Evolutionary conservation across 2,888 invertebrate genomes (phyloP).

Genomic region (Heteropelma amictum): DNA sequence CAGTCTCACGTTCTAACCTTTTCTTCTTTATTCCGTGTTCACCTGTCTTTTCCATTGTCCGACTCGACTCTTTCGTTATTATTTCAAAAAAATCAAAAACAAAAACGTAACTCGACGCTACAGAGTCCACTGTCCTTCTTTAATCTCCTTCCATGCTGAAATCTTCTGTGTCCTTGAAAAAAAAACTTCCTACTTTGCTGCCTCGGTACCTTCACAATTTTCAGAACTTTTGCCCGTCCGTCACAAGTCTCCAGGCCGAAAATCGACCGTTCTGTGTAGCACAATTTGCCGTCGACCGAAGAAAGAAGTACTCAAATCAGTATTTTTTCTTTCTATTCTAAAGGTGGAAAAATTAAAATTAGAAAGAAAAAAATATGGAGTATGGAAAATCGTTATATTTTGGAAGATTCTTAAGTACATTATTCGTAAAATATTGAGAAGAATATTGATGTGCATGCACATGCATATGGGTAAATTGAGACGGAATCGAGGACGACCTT

Average conservation of each 20-base stretch:
- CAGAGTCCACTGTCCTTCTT: background rate
- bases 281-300: background rate
- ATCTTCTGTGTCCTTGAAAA: background rate
- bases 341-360: too few relatives aligned
- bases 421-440: too few relatives aligned
- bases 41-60: slow-evolving; percentile 47
- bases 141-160: background rate
- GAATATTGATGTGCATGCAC: background rate
- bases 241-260: background rate
- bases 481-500: slow-evolving; percentile 36
- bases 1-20: slow-evolving; percentile 3
- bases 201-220: background rate
- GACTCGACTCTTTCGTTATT: slow-evolving; percentile 38
- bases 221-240: background rate
- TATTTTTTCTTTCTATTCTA: too few relatives aligned
- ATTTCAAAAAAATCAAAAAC: too few relatives aligned
- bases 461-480: background rate
- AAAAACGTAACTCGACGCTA: slow-evolving; percentile 41
- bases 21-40: slow-evolving; percentile 41
- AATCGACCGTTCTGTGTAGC: background rate
- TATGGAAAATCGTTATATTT: too few relatives aligned
- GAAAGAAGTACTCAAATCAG: too few relatives aligned
- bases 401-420: too few relatives aligned
- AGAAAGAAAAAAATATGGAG: too few relatives aligned
- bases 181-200: background rate